Conservation (phyloP, 2,888 invertebrate species). For the Physocephala rufipes region DNA sequence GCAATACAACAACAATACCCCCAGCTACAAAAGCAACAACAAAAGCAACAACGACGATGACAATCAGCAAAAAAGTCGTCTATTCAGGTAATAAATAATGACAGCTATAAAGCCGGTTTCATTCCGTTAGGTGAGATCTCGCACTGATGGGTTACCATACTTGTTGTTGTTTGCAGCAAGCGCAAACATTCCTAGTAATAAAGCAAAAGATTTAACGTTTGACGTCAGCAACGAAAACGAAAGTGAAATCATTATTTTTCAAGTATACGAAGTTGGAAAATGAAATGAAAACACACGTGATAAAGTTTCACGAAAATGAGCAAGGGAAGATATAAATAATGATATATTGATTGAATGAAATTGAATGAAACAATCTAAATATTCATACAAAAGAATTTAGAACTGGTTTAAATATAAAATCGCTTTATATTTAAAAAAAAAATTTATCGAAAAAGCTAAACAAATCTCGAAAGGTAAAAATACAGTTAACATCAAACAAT, state of each 20-base stretch:
- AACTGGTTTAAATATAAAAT: too few relatives aligned
- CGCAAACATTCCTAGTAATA: not conserved
- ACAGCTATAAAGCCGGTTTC: constrained; percentile 23
- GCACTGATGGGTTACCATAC: constrained; percentile 2
- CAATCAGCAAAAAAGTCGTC: not conserved
- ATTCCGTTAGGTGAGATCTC: not conserved
- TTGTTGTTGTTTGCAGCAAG: constrained; percentile 23
- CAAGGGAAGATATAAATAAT: not conserved
- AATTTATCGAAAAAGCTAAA: not conserved
- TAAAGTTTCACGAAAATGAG: too few relatives aligned
- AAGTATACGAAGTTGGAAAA: constrained; percentile 23
- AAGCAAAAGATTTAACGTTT: not conserved
- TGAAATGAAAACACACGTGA: not conserved
- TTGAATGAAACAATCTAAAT: too few relatives aligned
- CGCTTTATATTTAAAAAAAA: not conserved
- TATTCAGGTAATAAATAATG: constrained; percentile 18
- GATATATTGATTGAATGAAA: not conserved
- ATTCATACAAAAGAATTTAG: too few relatives aligned
- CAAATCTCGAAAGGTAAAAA: not conserved
- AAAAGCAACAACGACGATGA: not conserved
- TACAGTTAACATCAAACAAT: not conserved
- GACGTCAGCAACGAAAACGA: constrained; percentile 14
- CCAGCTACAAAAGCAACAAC: not conserved
- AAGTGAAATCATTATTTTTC: constrained; percentile 27
- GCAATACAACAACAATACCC: constrained; percentile 1